A percentile compares a stretch with the other conserved stretches of the same genome.
phyloP scores from a whole-genome alignment of 2,797 vertebrate genomes.

The Artibeus lituratus region DNA sequence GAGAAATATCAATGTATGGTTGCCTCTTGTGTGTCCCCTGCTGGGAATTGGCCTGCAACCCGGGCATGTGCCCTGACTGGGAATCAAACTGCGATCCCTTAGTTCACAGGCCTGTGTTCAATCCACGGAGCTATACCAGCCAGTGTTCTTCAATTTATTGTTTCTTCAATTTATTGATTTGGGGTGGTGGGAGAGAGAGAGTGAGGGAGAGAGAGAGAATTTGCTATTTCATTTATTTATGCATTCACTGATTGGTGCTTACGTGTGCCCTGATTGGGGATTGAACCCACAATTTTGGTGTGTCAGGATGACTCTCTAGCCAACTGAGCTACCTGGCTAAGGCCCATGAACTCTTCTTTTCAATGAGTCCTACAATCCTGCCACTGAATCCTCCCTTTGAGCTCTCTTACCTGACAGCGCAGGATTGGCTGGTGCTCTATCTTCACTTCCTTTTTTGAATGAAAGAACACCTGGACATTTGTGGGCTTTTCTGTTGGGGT shows the following conservation, averaged over 20 bases:
- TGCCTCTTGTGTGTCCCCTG: too few species aligned
- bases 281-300: neutral
- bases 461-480: constrained; percentile 85
- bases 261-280: neutral
- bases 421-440: constrained; percentile 86
- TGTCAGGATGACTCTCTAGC: neutral
- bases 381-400: rapidly evolving
- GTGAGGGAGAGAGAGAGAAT: neutral
- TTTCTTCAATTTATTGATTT: neutral
- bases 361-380: neutral
- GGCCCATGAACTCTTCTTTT: neutral
- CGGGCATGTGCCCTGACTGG: too few species aligned
- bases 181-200: too few species aligned
- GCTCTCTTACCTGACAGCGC: constrained; percentile 86
- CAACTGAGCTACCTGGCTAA: neutral
- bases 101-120: too few species aligned
- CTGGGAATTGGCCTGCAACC: too few species aligned
- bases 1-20: too few species aligned
- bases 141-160: neutral
- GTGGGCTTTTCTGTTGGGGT: constrained; percentile 76
- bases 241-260: neutral
- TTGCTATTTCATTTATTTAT: neutral
- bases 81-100: too few species aligned
- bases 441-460: constrained; percentile 82
- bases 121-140: too few species aligned